Conservation (phyloP, 2,797 vertebrate genomes). For the Enteromius fasciolatus region DNA sequence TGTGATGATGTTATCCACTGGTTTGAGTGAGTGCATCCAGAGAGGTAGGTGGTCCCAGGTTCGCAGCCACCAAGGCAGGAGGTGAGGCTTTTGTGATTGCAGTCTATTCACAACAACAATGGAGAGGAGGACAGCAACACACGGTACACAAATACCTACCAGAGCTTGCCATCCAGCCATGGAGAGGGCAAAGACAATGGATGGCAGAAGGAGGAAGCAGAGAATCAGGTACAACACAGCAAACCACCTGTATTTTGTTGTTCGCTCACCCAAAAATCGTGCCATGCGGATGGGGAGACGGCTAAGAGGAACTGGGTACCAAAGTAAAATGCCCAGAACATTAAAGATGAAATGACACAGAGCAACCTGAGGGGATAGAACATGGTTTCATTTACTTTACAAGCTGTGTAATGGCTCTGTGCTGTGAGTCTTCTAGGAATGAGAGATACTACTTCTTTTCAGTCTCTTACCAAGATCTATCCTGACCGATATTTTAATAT, state of each 20-base stretch:
- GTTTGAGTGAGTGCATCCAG: constrained; percentile 90
- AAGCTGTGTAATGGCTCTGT: not conserved
- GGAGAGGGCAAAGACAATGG: constrained; percentile 86
- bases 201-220: constrained; percentile 88
- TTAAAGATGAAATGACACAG: constrained; percentile 94
- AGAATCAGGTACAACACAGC: constrained; percentile 88
- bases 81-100: constrained; percentile 79
- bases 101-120: constrained; percentile 80
- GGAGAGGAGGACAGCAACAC: constrained; percentile 78
- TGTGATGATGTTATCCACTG: constrained; percentile 83
- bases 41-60: constrained; percentile 87
- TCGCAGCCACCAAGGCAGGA: constrained; percentile 80
- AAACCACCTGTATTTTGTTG: constrained; percentile 93
- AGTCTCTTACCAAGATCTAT: not conserved
- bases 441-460: not conserved
- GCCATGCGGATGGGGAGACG: constrained; percentile 90
- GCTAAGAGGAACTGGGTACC: constrained; percentile 86
- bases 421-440: not conserved
- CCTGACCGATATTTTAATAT: not conserved
- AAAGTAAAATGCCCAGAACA: constrained; percentile 88
- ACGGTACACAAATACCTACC: constrained; percentile 83
- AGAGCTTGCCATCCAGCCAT: constrained; percentile 88
- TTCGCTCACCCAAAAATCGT: constrained; percentile 81
- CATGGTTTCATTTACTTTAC: not conserved
- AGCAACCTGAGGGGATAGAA: constrained; percentile 78